Base-by-base conservation (phyloP, 2,113 vertebrate genomes). In the Rhombomys opimus region DNA sequence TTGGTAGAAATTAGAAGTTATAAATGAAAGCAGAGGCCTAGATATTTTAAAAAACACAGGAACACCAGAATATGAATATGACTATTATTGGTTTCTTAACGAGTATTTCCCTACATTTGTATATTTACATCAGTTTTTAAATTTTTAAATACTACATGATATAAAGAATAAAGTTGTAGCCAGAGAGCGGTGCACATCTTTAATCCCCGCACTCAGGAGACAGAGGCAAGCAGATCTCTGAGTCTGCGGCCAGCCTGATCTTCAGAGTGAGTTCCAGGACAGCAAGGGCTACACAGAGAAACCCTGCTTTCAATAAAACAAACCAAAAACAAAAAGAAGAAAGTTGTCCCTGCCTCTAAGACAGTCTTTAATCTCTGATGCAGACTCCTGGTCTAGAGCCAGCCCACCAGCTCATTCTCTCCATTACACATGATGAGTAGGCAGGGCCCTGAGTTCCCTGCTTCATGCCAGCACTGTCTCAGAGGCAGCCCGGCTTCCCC, bases 351-450 rank as follows among this genome's bases (percentile, higher is more conserved):
- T 59, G 10, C 23, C 35, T 52, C 38, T 5, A 30, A 80, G 50
- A 59, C 8, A 17, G 30, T 63, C 32, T 27, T 35, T 63, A 27
- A 27, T 4, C 38, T 38, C 13, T 2, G 35, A 38, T n/a, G 30
- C 30, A 0, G 73, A 50, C 75, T 30, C 12, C 10, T 82, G 50
- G 35, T 15, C 27, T 18, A 20, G 38, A 75, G 27, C 4, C 52
- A 77, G 22, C 0, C 4, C 4, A 25, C 13, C 57, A 22, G 12
- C 30, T 88, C 46, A 7, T 0, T 86, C 63, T 65, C 54, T 52
- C 67, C 27, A 38, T 73, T 30, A 46, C 7, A 1, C 0, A 1
- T 10, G 70, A 23, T 25, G 0, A 22, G 38, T 27, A 65, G 52
- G 38, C 13, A 1, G 59, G 25, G 20, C 20, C 23, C 25, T 22